A percentile compares a stretch with the other conserved stretches of the same genome.
These are phyloP conservation scores for Hetaerina americana DNA, from an alignment of 1,140 invertebrate genomes.

Conservation along the genomic window DNA sequence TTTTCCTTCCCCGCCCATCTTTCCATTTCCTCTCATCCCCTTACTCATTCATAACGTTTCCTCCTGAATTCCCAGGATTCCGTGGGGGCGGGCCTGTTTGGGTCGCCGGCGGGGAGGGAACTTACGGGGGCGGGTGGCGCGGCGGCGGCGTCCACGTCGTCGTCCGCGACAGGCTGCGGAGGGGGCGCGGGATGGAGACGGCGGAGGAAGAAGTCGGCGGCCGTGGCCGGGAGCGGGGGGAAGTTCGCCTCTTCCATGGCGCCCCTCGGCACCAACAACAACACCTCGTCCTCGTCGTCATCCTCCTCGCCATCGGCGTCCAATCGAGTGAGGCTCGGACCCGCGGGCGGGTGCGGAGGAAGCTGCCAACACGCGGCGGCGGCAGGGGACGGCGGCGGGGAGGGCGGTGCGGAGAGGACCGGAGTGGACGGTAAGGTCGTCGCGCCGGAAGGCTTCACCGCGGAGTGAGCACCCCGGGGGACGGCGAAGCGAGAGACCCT, in stretches of 20 bases:
- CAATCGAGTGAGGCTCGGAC: too few species aligned
- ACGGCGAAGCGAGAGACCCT: not conserved
- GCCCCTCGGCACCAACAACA: too few species aligned
- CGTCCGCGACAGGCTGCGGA: not conserved
- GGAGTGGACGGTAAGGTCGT: not conserved
- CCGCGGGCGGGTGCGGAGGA: too few species aligned
- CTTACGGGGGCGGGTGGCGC: not conserved
- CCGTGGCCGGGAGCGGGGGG: not conserved
- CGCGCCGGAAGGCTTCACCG: too few species aligned
- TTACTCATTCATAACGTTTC: too few species aligned
- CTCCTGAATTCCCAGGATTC: not conserved
- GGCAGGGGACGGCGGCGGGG: too few species aligned
- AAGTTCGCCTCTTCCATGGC: not conserved
- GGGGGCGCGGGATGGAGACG: not conserved
- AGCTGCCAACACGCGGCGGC: too few species aligned
- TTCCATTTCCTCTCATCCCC: too few species aligned
- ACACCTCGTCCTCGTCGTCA: too few species aligned
- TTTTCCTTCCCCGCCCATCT: too few species aligned
- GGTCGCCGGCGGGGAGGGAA: not conserved
- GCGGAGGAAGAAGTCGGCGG: not conserved
- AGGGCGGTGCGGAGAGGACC: not conserved
- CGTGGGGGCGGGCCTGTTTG: not conserved
- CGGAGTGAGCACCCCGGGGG: not conserved
- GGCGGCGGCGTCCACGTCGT: not conserved
- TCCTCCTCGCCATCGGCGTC: too few species aligned